Percentiles rank a stretch among this genome's conserved stretches.
Evolutionary conservation across 2,888 invertebrate species (phyloP).

Genomic region (Linyphia triangularis): DNA sequence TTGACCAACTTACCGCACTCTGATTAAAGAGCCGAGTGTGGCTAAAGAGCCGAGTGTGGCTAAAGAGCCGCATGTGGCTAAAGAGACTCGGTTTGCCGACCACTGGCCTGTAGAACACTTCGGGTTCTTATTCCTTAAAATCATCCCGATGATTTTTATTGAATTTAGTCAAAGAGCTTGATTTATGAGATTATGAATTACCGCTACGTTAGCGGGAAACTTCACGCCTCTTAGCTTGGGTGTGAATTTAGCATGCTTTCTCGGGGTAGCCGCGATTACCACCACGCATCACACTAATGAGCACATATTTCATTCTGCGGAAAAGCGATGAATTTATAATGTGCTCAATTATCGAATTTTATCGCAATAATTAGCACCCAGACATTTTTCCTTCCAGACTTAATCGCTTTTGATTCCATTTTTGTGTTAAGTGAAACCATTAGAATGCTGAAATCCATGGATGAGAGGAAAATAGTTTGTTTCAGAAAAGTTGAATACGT

Average conservation of each 20-base stretch:
- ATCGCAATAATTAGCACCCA: slow-evolving; percentile 6
- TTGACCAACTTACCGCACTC: too few relatives aligned
- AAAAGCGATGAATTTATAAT: slow-evolving; percentile 28
- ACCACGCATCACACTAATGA: slow-evolving; percentile 20
- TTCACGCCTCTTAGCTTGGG: slow-evolving; percentile 20
- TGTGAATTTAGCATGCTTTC: background rate
- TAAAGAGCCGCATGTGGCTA: too few relatives aligned
- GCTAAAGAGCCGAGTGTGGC: too few relatives aligned
- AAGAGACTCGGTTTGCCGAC: too few relatives aligned
- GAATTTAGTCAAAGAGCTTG: slow-evolving; percentile 15
- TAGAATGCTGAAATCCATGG: background rate
- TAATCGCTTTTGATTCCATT: slow-evolving; percentile 1
- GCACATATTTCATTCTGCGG: slow-evolving; percentile 27
- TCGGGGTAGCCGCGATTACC: slow-evolving; percentile 10
- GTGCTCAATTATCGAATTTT: slow-evolving; percentile 32
- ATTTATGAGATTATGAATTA: slow-evolving; percentile 36
- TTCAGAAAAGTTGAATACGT: too few relatives aligned
- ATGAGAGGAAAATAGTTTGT: too few relatives aligned
- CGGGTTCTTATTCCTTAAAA: too few relatives aligned
- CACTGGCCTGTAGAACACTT: too few relatives aligned
- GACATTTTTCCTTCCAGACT: slow-evolving; percentile 10
- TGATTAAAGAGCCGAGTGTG: too few relatives aligned
- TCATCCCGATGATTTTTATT: background rate
- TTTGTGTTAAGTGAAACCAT: background rate
- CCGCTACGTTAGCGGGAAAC: background rate